A percentile compares a stretch with the other conserved stretches of the same genome.
Evolutionary conservation across 2,797 vertebrate species (phyloP).

Genomic region (Microchirus variegatus): DNA sequence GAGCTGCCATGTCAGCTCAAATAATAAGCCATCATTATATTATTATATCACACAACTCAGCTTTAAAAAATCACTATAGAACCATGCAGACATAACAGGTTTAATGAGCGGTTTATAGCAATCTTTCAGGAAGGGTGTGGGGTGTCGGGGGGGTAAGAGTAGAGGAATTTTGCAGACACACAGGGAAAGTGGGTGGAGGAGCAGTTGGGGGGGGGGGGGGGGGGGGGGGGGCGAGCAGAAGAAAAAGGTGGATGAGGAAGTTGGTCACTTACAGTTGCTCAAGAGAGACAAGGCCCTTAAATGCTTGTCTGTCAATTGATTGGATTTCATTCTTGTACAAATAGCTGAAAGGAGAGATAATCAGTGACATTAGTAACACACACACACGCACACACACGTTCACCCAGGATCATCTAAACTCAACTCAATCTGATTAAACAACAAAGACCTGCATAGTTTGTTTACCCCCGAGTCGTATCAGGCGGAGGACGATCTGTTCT

Average conservation of each 20-base stretch:
- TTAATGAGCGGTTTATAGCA: constrained; percentile 26
- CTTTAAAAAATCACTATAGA: background rate
- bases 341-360: constrained; percentile 99
- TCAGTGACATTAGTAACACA: constrained; percentile 89
- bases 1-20: constrained; percentile 36
- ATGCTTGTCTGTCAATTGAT: constrained; percentile 99
- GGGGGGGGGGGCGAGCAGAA: constrained; percentile 39
- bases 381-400: constrained; percentile 73
- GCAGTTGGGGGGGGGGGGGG: constrained; percentile 37
- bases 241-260: constrained; percentile 61
- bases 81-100: constrained; percentile 39
- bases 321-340: constrained; percentile 99
- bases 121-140: constrained; percentile 18
- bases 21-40: background rate
- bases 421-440: constrained; percentile 16
- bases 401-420: constrained; percentile 52
- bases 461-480: background rate
- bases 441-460: background rate
- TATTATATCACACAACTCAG: background rate
- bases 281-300: constrained; percentile 99
- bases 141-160: background rate
- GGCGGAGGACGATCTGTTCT: background rate
- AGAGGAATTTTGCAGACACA: constrained; percentile 29
- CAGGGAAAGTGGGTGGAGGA: constrained; percentile 54
- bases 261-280: constrained; percentile 99